Conservation (phyloP, 2,888 invertebrate genomes). For the Polydrusus pterygomalis region DNA sequence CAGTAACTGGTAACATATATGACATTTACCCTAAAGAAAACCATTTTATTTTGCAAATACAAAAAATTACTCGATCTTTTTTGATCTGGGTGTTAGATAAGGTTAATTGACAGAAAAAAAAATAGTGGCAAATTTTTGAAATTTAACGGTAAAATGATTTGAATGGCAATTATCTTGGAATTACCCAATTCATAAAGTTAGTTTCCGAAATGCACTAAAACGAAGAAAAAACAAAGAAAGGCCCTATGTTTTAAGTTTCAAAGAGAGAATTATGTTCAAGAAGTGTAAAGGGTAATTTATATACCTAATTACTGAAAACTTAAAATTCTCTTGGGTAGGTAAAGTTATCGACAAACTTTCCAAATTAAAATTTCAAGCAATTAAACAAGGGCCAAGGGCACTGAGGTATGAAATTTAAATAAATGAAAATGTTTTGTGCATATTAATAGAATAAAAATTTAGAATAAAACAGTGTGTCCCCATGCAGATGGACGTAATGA, state of each 20-base stretch:
- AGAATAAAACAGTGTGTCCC: background rate
- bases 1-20: too few species aligned
- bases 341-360: conserved; percentile 20
- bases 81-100: too few species aligned
- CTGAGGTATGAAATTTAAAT: conserved; percentile 7
- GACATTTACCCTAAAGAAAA: too few species aligned
- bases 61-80: too few species aligned
- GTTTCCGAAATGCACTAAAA: background rate
- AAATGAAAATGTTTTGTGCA: background rate
- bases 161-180: too few species aligned
- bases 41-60: too few species aligned
- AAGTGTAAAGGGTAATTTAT: conserved; percentile 19
- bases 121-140: too few species aligned
- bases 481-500: too few species aligned
- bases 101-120: too few species aligned
- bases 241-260: background rate
- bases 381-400: background rate
- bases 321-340: conserved; percentile 17
- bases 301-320: conserved; percentile 25
- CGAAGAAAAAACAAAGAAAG: background rate
- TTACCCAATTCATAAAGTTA: background rate
- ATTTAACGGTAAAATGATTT: too few species aligned
- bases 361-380: conserved; percentile 22
- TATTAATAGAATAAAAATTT: background rate
- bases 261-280: conserved; percentile 10